These are phyloP conservation scores for Sphyrna mokarran DNA, from an alignment of 2,113 vertebrate species.

Conservation along the genomic window DNA sequence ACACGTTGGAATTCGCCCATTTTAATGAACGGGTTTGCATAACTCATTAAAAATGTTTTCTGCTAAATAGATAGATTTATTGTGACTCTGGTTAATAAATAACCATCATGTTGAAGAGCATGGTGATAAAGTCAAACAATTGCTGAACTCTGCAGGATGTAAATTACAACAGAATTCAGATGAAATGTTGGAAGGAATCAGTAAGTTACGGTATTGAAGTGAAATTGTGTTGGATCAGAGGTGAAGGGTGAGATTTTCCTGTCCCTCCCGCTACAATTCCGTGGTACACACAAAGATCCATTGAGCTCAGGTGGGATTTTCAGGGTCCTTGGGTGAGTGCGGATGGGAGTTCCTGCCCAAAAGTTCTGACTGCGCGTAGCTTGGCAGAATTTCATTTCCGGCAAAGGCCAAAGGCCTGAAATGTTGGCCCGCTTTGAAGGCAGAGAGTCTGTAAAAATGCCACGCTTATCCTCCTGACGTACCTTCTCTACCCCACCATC, in stretches of 20 bases:
- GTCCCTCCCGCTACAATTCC: too few species aligned
- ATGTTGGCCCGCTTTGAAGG: too few species aligned
- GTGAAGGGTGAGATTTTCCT: not conserved
- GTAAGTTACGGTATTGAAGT: not conserved
- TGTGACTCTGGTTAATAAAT: not conserved
- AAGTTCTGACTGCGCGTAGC: too few species aligned
- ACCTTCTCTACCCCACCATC: too few species aligned
- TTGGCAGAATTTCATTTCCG: too few species aligned
- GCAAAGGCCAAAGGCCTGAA: too few species aligned
- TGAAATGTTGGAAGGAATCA: not conserved
- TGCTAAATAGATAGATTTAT: not conserved
- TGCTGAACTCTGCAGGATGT: not conserved
- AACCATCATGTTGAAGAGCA: not conserved
- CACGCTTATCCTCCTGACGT: too few species aligned
- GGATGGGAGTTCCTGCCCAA: too few species aligned
- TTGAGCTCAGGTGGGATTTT: too few species aligned
- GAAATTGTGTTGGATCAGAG: not conserved
- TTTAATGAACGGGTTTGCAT: not conserved
- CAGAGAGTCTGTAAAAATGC: too few species aligned
- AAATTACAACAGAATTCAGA: not conserved
- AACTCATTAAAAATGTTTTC: not conserved
- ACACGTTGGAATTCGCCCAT: not conserved
- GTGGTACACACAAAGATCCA: too few species aligned
- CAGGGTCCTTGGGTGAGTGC: too few species aligned
- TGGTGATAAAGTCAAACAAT: not conserved